Percentiles rank a stretch among this genome's conserved stretches.
phyloP scores from a whole-genome alignment of 2,113 vertebrate species.

The Sitta europaea region DNA sequence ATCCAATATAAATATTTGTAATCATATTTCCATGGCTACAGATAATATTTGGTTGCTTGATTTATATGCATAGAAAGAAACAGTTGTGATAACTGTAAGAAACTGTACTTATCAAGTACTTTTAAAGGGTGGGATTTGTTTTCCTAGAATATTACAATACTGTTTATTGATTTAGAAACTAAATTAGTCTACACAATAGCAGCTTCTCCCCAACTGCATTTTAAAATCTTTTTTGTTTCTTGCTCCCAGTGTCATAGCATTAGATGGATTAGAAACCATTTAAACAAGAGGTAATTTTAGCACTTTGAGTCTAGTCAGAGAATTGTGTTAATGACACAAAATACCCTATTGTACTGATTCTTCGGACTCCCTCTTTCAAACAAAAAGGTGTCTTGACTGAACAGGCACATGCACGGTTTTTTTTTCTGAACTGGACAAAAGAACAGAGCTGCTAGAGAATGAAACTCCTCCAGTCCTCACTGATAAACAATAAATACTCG shows the following conservation, averaged over 20 bases:
- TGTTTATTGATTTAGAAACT: slow-evolving; percentile 66
- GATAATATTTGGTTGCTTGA: slow-evolving; percentile 79
- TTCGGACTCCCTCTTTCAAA: slow-evolving; percentile 68
- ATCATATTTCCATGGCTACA: slow-evolving; percentile 76
- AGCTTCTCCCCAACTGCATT: slow-evolving; percentile 61
- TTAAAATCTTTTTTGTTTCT: slow-evolving; percentile 60
- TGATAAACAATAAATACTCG: slow-evolving; percentile 78
- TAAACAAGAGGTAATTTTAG: slow-evolving; percentile 68
- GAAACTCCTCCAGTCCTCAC: slow-evolving; percentile 63
- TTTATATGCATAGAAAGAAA: slow-evolving; percentile 82
- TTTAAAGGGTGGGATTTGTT: slow-evolving; percentile 64
- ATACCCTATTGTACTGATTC: slow-evolving; percentile 58
- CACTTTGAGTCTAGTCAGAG: slow-evolving; percentile 59
- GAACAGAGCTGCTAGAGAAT: slow-evolving; percentile 52
- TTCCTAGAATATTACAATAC: slow-evolving; percentile 70
- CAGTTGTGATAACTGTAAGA: slow-evolving; percentile 75
- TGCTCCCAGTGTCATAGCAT: slow-evolving; percentile 51
- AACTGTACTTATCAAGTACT: slow-evolving; percentile 74
- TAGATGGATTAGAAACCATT: slow-evolving; percentile 65
- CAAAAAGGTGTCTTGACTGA: slow-evolving; percentile 70
- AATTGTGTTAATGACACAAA: slow-evolving; percentile 64
- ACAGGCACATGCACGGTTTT: slow-evolving; percentile 76
- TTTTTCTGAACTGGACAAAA: slow-evolving; percentile 57
- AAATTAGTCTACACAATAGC: slow-evolving; percentile 66
- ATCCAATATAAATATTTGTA: slow-evolving; percentile 80